phyloP scores from a whole-genome alignment of 2,888 invertebrate genomes.

The Cyclophora albipunctata region DNA sequence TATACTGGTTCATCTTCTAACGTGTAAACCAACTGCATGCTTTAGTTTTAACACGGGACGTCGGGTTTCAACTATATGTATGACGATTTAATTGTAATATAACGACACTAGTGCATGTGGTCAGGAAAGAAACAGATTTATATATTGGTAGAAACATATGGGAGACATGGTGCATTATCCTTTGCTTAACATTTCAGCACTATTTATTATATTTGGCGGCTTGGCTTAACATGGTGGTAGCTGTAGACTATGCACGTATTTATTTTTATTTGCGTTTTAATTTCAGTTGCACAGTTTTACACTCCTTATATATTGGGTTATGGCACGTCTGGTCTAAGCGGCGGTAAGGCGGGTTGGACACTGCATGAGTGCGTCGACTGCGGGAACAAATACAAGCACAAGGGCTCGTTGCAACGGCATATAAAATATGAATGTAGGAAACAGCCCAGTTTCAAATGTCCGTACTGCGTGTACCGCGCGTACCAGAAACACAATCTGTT shows the following conservation, averaged over 20 bases:
- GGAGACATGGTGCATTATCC: conserved; percentile 75
- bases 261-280: conserved; percentile 69
- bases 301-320: conserved; percentile 74
- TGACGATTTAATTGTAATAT: conserved; percentile 15
- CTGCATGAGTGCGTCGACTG: conserved; percentile 81
- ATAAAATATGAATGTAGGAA: conserved; percentile 85
- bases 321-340: conserved; percentile 60
- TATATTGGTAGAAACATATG: conserved; percentile 51
- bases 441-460: conserved; percentile 81
- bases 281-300: conserved; percentile 76
- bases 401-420: conserved; percentile 85
- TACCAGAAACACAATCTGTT: conserved; percentile 79
- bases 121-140: conserved; percentile 29
- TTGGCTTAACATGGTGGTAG: conserved; percentile 64
- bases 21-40: too few relatives aligned
- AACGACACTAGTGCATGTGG: conserved; percentile 50
- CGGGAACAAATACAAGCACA: conserved; percentile 88
- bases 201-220: conserved; percentile 38
- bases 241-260: conserved; percentile 64
- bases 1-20: too few relatives aligned
- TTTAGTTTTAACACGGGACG: too few relatives aligned
- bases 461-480: conserved; percentile 80
- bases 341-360: conserved; percentile 65
- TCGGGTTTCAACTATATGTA: neutral
- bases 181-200: conserved; percentile 38